A percentile compares a stretch with the other conserved stretches of the same genome.
Evolutionary conservation across 2,113 vertebrate genomes (phyloP).

Genomic region (Tichodroma muraria): DNA sequence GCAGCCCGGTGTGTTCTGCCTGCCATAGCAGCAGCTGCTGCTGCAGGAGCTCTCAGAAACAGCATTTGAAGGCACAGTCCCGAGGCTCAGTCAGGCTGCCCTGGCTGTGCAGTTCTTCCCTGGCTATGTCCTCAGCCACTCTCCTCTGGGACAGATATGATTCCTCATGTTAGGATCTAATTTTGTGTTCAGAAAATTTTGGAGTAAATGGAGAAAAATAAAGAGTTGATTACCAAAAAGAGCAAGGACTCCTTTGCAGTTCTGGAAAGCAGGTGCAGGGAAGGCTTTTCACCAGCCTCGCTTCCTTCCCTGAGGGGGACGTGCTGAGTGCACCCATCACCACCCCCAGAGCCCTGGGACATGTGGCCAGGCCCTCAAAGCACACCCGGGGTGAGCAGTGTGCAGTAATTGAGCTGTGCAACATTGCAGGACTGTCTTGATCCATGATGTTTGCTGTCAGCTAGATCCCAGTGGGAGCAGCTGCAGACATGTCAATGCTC

Average conservation of each 20-base stretch:
- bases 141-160: background rate
- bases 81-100: rapidly evolving
- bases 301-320: rapidly evolving
- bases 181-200: background rate
- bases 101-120: rapidly evolving
- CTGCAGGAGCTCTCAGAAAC: background rate
- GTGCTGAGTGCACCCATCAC: background rate
- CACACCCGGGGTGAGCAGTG: background rate
- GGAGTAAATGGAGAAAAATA: background rate
- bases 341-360: background rate
- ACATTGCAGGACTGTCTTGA: background rate
- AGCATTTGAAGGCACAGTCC: background rate
- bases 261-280: background rate
- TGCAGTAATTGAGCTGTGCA: slow-evolving; percentile 3
- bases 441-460: slow-evolving; percentile 21
- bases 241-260: background rate
- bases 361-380: background rate
- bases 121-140: rapidly evolving
- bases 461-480: background rate
- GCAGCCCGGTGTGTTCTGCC: background rate
- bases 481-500: background rate
- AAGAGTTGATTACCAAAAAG: background rate
- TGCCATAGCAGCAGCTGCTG: background rate
- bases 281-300: background rate
- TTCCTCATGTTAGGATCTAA: background rate